Evolutionary conservation across 2,113 vertebrate genomes (phyloP), one percentile per base, ranked within the genome.

Genomic region (Odontophorus gujanensis): DNA sequence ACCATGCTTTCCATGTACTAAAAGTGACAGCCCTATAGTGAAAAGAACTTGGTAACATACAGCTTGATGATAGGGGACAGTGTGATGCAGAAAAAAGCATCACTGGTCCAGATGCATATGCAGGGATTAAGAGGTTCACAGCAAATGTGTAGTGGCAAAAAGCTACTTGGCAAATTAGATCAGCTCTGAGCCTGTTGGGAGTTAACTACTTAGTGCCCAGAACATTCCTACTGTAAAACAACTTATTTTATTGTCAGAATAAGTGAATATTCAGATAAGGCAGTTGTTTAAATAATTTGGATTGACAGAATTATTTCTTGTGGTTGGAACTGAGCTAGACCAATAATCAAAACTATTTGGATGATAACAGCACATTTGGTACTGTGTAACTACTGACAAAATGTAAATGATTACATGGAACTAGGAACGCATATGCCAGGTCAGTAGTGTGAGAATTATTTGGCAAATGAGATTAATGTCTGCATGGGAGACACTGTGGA

Each of bases 1-100:
- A 88, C 75, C 79, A 72, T 74, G 73, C 71, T 89, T 85, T 62
- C 76, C 79, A 77, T 2, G 10, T 88, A 63, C 68, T 94, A 95
- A 93, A 95, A 89, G 81, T 1, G 26, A 94, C 66, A 88, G 88
- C 81, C 22, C 28, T 83, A 5, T 45, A 92, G 47, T 65, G 72
- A 80, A 91, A 93, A 73, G 21, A 87, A 45, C 11, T 47, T 42
- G 13, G 47, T 87, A 87, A 77, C 63, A 22, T 63, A 92, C 40
- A 45, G 40, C 26, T 76, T 72, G 87, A 26, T 68, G 69, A 45
- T 20, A 58, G 48, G 30, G 8, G 20, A 62, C 36, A 51, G 28
- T 15, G 42, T 63, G 69, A 80, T 36, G 53, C 74, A 68, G 43
- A 72, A 80, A 43, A 38, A 81, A 69, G 1, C 28, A 11, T 55